phyloP scores from a whole-genome alignment of 2,797 vertebrate species.

The Falco biarmicus region DNA sequence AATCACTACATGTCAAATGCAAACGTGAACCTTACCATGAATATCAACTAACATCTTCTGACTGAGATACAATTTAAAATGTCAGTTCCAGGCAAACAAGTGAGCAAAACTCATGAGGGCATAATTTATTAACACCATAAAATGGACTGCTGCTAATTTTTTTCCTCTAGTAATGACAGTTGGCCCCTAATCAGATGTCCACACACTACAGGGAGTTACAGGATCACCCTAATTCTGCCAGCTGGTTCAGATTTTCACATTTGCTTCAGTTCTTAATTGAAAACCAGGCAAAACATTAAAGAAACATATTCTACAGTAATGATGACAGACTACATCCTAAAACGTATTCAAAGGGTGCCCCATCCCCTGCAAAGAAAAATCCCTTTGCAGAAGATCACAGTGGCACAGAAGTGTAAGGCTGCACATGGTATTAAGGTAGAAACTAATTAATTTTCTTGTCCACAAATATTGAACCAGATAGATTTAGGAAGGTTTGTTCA shows the following conservation, averaged over 20 bases:
- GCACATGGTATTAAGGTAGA: neutral
- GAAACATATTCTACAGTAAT: neutral
- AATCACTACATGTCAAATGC: slow-evolving; percentile 39
- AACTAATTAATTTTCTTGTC: neutral
- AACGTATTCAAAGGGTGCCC: neutral
- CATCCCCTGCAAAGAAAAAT: neutral
- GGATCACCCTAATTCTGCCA: neutral
- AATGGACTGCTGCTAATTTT: slow-evolving; percentile 21
- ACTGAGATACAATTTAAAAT: slow-evolving; percentile 49
- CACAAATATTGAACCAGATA: neutral
- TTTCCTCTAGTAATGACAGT: slow-evolving; percentile 12
- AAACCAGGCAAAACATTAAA: slow-evolving; percentile 25
- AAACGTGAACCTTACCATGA: slow-evolving; percentile 16
- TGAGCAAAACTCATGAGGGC: slow-evolving; percentile 26
- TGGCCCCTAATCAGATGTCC: neutral
- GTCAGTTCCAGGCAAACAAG: slow-evolving; percentile 39
- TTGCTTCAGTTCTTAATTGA: slow-evolving; percentile 16
- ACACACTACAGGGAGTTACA: neutral
- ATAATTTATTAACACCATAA: slow-evolving; percentile 34
- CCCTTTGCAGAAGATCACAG: neutral
- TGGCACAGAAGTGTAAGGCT: neutral
- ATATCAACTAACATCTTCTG: slow-evolving; percentile 48
- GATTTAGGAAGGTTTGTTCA: neutral
- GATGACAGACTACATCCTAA: neutral
- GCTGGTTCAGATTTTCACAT: slow-evolving; percentile 12